Percentiles rank a stretch among this genome's conserved stretches.
Evolutionary conservation across 2,797 vertebrate species (phyloP).

Genomic region (Babyrousa celebensis): DNA sequence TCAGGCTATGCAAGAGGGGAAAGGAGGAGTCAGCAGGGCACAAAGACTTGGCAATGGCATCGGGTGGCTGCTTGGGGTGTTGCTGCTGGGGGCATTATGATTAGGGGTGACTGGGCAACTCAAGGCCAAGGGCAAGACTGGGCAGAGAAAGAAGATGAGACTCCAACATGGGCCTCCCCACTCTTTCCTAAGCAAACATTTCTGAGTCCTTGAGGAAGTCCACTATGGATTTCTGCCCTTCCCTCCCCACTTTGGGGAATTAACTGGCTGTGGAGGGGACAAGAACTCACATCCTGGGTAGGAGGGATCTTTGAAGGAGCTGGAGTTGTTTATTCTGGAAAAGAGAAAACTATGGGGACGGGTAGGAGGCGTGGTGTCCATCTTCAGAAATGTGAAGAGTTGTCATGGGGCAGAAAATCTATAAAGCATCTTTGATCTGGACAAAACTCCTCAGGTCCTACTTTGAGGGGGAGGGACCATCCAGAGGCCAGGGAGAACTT

Average conservation of each 20-base stretch:
- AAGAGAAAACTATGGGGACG: slow-evolving; percentile 50
- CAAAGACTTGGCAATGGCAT: not conserved
- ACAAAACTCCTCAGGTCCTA: not conserved
- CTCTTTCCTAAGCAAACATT: slow-evolving; percentile 8
- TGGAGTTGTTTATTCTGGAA: slow-evolving; percentile 53
- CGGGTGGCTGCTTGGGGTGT: not conserved
- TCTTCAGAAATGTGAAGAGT: slow-evolving; percentile 49
- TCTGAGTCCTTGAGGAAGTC: not conserved
- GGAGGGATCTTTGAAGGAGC: slow-evolving; percentile 23
- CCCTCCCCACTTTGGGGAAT: not conserved
- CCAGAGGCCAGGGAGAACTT: not conserved
- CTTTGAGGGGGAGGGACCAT: not conserved
- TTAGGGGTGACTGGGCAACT: not conserved
- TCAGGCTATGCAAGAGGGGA: not conserved
- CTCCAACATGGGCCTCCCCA: not conserved
- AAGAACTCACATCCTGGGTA: not conserved
- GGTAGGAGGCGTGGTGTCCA: not conserved
- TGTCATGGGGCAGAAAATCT: not conserved
- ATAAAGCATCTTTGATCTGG: not conserved
- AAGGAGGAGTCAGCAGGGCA: not conserved
- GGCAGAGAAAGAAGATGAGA: not conserved
- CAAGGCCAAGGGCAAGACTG: not conserved
- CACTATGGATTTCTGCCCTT: not conserved
- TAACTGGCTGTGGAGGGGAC: not conserved
- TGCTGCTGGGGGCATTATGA: slow-evolving; percentile 35